phyloP scores from a whole-genome alignment of 2,797 vertebrate genomes.

The Heliangelus exortis region DNA sequence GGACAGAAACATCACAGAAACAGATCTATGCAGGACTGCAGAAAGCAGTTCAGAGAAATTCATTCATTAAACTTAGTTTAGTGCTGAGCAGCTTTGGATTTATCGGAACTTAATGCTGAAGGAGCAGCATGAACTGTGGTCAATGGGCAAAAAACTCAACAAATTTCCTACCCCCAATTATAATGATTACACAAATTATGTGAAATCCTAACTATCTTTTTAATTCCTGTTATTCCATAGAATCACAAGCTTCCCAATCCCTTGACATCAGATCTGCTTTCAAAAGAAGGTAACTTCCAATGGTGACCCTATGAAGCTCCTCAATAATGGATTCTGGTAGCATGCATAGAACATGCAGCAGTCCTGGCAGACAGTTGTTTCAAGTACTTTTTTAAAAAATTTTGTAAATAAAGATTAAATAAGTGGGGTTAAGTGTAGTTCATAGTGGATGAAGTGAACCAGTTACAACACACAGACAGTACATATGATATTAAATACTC shows the following conservation, averaged over 20 bases:
- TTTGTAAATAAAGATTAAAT: background rate
- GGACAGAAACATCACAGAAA: background rate
- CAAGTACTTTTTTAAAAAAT: background rate
- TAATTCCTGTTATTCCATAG: slow-evolving; percentile 65
- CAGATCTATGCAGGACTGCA: background rate
- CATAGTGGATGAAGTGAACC: background rate
- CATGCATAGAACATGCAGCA: background rate
- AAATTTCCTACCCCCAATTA: background rate
- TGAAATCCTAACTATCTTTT: background rate
- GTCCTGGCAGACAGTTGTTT: background rate
- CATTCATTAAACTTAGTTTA: background rate
- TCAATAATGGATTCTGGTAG: background rate
- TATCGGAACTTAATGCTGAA: background rate
- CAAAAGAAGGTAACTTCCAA: slow-evolving; percentile 94
- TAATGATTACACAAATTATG: background rate
- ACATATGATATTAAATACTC: background rate
- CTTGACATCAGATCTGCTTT: slow-evolving; percentile 99
- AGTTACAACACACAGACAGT: background rate
- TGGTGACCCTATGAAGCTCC: background rate
- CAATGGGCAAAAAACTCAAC: background rate
- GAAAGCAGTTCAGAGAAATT: background rate
- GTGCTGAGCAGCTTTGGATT: background rate
- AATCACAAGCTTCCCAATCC: slow-evolving; percentile 82
- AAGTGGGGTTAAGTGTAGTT: background rate
- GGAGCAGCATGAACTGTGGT: background rate